phyloP scores from a whole-genome alignment of 1,140 invertebrate species.

The Drosophila mayri region DNA sequence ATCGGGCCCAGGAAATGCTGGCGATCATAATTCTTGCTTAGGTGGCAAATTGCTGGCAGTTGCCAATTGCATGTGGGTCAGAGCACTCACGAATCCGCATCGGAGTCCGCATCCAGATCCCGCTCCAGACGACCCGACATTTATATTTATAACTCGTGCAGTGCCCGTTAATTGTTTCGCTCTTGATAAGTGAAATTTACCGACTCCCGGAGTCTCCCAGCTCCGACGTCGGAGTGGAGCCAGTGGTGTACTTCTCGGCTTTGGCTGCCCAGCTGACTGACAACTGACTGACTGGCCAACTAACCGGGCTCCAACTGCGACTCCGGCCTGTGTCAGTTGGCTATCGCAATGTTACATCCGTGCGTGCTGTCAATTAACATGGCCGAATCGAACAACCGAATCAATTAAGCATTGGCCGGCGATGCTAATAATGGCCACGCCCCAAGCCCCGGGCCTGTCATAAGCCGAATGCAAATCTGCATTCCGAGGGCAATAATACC shows the following conservation, averaged over 20 bases:
- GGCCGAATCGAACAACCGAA: slow-evolving; percentile 64
- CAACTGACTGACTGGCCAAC: slow-evolving; percentile 62
- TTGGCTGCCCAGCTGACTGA: slow-evolving; percentile 36
- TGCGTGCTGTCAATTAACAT: slow-evolving; percentile 73
- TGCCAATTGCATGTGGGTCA: slow-evolving; percentile 74
- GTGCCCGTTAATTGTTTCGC: slow-evolving; percentile 70
- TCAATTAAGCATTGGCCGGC: slow-evolving; percentile 75
- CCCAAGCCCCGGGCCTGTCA: slow-evolving; percentile 40
- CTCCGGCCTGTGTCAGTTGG: slow-evolving; percentile 45
- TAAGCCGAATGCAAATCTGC: slow-evolving; percentile 37
- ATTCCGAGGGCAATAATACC: slow-evolving; percentile 46
- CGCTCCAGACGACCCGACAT: slow-evolving; percentile 62
- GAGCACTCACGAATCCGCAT: slow-evolving; percentile 62
- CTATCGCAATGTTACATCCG: slow-evolving; percentile 80
- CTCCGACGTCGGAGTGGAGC: background rate
- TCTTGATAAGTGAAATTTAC: slow-evolving; percentile 74
- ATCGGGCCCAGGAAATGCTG: slow-evolving; percentile 64
- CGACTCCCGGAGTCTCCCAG: slow-evolving; percentile 2
- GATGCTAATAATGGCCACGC: slow-evolving; percentile 73
- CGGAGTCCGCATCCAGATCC: slow-evolving; percentile 6
- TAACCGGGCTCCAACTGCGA: slow-evolving; percentile 36
- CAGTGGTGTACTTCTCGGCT: background rate
- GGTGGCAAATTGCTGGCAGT: slow-evolving; percentile 82
- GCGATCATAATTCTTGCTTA: slow-evolving; percentile 78
- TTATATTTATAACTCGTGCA: slow-evolving; percentile 80